A percentile compares a stretch with the other conserved stretches of the same genome.
phyloP scores from a whole-genome alignment of 2,113 vertebrate genomes.

The Tretioscincus oriximinensis region DNA sequence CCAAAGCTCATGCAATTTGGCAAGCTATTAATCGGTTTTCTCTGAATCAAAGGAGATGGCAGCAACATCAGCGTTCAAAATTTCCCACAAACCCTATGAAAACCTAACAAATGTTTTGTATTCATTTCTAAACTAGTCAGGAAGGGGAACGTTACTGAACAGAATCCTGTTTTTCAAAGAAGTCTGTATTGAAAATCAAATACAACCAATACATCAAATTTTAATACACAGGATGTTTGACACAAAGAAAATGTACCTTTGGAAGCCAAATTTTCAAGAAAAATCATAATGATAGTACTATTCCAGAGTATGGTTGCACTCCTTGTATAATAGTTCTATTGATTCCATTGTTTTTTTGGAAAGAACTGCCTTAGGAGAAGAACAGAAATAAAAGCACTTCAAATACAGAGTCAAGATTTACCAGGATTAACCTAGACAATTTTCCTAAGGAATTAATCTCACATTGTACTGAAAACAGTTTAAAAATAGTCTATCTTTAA shows the following conservation, averaged over 20 bases:
- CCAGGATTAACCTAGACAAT: slow-evolving; percentile 29
- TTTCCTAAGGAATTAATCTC: slow-evolving; percentile 11
- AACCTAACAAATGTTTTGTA: no score
- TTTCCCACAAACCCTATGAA: no score
- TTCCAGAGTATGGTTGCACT: not conserved
- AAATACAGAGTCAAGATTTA: slow-evolving; percentile 22
- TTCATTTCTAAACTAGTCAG: no score
- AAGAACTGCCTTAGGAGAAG: not conserved
- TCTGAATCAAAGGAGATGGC: no score
- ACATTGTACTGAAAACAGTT: slow-evolving; percentile 14
- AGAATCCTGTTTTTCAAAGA: no score
- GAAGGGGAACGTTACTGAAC: no score
- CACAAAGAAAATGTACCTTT: not conserved
- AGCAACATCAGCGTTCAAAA: no score
- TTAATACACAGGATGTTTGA: no score
- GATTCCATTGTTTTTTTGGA: slow-evolving; percentile 18
- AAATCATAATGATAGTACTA: accelerated
- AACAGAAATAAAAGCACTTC: not conserved
- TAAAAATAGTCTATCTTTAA: not conserved
- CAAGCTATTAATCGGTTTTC: no score
- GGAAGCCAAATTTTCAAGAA: not conserved
- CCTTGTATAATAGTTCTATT: not conserved
- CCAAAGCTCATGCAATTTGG: no score
- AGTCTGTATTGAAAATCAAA: no score
- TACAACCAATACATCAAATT: no score